Evolutionary conservation across 2,888 invertebrate genomes (phyloP), one percentile per base, ranked within the genome.

Genomic region (Macaria notata): DNA sequence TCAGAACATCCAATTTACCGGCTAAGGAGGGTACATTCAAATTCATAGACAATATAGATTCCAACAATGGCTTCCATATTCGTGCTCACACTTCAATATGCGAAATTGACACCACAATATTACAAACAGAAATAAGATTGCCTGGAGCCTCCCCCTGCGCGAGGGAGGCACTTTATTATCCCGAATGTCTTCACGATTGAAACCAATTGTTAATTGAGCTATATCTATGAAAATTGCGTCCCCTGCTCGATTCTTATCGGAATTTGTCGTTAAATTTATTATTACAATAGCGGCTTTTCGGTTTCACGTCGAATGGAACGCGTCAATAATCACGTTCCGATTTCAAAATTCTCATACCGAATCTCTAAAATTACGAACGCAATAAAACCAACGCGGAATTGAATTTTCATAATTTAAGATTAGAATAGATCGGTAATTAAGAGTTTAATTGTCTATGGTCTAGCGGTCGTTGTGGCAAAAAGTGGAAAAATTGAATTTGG

Each of bases 191-290:
- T 88, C 88, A 77, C 88, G 89, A 90, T 89, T 89, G 89, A 89
- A 89, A 88, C 88, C 91, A 84, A 88, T 89, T 90, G 91, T 91
- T 90, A 91, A 90, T 91, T 90, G 91, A 91, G 91, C 87, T 84
- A 86, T 91, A 90, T 91, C 91, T 90, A 87, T 88, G 90, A 89
- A 86, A 89, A 88, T 88, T 84, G 85, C 85, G 86, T 85, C 66
- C 85, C 83, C 83, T 83, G 79, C 79, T 76, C 85, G 89, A 90
- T 88, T 84, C 88, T 88, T 88, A 89, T 88, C 89, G 87, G 83
- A 79, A 84, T 86, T 84, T 80, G 84, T 82, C 86, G 86, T 86
- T 81, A 81, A 86, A 88, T 88, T 88, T 89, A 89, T 86, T 83
- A 78, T 76, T 70, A 72, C 79, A 84, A 79, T 79, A 73, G 75